These are phyloP conservation scores for Ptychoptera albimana DNA, from an alignment of 2,888 invertebrate genomes.

Conservation along the genomic window DNA sequence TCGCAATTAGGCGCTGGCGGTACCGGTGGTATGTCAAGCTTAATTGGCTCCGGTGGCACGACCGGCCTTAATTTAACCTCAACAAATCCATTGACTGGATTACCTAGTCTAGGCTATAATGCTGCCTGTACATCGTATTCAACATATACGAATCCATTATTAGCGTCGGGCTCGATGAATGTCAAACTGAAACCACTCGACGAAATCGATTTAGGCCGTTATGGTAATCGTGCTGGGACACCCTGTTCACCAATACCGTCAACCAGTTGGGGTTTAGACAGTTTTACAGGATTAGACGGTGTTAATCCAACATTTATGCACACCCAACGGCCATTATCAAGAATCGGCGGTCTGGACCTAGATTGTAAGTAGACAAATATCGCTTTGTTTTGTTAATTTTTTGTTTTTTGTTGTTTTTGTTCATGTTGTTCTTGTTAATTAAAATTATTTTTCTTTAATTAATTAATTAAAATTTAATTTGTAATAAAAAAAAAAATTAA, in stretches of 20 bases:
- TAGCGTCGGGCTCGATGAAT: constrained; percentile 41
- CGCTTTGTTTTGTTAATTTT: background rate
- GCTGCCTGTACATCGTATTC: constrained; percentile 31
- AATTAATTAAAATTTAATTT: background rate
- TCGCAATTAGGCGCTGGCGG: constrained; percentile 7
- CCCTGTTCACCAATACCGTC: constrained; percentile 48
- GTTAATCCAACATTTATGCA: constrained; percentile 41
- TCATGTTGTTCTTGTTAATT: background rate
- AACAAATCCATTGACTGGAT: constrained; percentile 15
- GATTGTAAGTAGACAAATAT: constrained; percentile 21
- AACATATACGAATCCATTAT: constrained; percentile 50
- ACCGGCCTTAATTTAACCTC: constrained; percentile 10
- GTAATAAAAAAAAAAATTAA: background rate
- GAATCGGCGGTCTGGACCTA: constrained; percentile 31
- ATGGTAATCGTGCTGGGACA: constrained; percentile 40
- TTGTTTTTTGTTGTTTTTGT: background rate
- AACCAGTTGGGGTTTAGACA: constrained; percentile 44
- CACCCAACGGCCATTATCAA: constrained; percentile 39
- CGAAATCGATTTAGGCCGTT: constrained; percentile 52
- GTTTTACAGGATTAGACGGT: constrained; percentile 39
- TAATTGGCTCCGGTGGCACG: constrained; percentile 5
- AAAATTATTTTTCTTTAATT: background rate
- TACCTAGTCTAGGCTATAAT: constrained; percentile 16
- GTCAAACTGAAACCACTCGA: constrained; percentile 56
- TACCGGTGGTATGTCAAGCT: constrained; percentile 6